Evolutionary conservation across 2,113 vertebrate genomes (phyloP).

Genomic region (Mirounga angustirostris): DNA sequence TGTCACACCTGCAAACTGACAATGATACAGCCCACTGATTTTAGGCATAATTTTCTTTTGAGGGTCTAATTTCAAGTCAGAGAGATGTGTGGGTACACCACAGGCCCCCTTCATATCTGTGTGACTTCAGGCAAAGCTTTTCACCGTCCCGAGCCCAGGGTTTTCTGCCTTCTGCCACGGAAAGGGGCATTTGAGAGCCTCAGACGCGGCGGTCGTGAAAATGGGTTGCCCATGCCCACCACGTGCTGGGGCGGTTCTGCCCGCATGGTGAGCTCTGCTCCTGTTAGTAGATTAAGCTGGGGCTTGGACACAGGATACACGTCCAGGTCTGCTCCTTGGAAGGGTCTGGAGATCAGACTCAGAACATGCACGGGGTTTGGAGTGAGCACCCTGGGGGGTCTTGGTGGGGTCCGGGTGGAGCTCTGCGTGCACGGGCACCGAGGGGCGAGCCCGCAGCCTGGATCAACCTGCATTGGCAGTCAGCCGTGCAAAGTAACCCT

Average conservation of each 20-base stretch:
- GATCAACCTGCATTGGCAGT: slow-evolving; percentile 77
- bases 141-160: not conserved
- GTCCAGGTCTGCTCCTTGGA: not conserved
- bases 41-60: not conserved
- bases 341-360: not conserved
- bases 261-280: fast-evolving
- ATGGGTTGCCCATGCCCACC: not conserved
- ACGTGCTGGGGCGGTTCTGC: fast-evolving
- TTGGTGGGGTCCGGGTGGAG: slow-evolving; percentile 63
- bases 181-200: fast-evolving
- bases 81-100: not conserved
- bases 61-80: not conserved
- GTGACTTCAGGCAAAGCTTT: not conserved
- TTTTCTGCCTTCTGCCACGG: not conserved
- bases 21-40: fast-evolving
- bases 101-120: not conserved
- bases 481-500: slow-evolving; percentile 74
- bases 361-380: fast-evolving
- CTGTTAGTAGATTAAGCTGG: fast-evolving
- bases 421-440: slow-evolving; percentile 75
- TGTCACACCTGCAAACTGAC: fast-evolving
- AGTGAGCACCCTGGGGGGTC: not conserved
- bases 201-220: fast-evolving
- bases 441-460: slow-evolving; percentile 74
- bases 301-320: fast-evolving